Base-by-base conservation (phyloP, 1,140 invertebrate species). In the Carposina sasakii region DNA sequence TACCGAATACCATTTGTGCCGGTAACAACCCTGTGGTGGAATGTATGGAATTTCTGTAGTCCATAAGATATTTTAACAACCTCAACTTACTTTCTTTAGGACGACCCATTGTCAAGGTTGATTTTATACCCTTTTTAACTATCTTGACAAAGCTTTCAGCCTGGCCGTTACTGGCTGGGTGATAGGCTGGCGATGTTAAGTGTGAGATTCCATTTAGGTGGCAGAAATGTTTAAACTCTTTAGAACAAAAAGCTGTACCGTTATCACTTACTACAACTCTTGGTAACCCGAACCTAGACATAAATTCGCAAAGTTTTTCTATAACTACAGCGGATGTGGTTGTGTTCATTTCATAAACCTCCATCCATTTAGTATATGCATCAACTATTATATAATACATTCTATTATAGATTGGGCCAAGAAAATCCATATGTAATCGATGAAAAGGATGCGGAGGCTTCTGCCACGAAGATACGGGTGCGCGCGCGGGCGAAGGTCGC, bases 341-440 rank as follows among this genome's bases (percentile, higher is more conserved):
- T n/a, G 17, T 1, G 13, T 3, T 28, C 26, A 50, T 28, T 9
- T 30, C 15, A 22, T 17, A 50, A 30, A 6, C 13, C 42, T 71
- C 71, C 1, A 64, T 21, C 63, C 66, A 72, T 47, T 67, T 72
- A 0, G 61, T 62, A 16, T 49, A 58, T 1, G 67, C 62, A n/a
- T n/a, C 64, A 1, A 57, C 46, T 8, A 70, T 49, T 6, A 77
- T 48, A 8, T 71, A 39, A 48, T 66, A 71, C 59, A 57, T 67
- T 37, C 49, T 59, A 0, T 51, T 50, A 1, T 58, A 50, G 8
- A 71, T 48, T 10, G 67, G 64, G 10, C 69, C 71, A 20, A 56
- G 52, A 52, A 65, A 66, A 53, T 76, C 69, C 6, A 68, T 16
- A 19, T 36, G 33, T 10, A 10, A 19, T 36, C 33, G 15, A 16